Conservation (phyloP, 2,113 vertebrate genomes). For the Ceratotherium simum region DNA sequence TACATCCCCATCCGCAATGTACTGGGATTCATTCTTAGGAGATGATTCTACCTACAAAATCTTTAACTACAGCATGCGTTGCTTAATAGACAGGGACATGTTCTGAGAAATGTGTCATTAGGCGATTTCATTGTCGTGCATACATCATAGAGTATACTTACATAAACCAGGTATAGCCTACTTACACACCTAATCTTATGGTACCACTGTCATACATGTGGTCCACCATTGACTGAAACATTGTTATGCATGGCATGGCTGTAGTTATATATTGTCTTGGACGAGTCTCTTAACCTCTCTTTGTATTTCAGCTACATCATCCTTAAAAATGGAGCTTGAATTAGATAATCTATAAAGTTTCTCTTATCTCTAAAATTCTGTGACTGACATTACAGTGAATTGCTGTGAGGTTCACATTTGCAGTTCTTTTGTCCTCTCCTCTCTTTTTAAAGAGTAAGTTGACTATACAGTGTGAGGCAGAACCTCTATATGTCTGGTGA, state of each 20-base stretch:
- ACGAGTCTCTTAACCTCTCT: neutral
- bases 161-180: no score
- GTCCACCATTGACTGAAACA: no score
- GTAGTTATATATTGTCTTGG: neutral
- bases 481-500: neutral
- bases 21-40: neutral
- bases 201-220: no score
- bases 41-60: neutral
- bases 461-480: neutral
- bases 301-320: neutral
- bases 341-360: neutral
- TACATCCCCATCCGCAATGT: neutral
- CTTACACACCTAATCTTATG: no score
- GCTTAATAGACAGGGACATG: no score
- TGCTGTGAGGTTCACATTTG: neutral
- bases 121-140: no score
- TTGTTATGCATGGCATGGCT: no score
- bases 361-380: neutral
- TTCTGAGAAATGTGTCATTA: no score
- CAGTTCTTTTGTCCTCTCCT: neutral
- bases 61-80: neutral
- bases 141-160: no score
- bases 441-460: neutral
- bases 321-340: constrained; percentile 23
- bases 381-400: neutral